Evolutionary conservation across 53 echinoderm and acorn worm species (phyloP), one percentile per base, ranked within the genome.

Genomic region (Apostichopus leukothele): DNA sequence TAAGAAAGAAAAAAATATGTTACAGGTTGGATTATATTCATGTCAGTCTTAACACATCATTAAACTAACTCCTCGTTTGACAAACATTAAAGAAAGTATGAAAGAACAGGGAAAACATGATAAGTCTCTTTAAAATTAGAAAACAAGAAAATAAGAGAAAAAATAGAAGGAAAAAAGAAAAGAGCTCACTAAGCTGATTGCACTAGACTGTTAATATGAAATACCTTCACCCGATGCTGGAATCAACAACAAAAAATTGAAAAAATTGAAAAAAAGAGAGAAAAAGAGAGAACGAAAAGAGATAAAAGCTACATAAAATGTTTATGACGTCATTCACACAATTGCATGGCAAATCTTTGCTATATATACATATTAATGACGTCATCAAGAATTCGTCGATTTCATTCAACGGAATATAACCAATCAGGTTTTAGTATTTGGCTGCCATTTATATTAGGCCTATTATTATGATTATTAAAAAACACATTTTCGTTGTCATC

Each of bases 91-190:
- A 55, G 19, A 84, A 63, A 26, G 27, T 85, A 67, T 85, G 85
- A 85, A 85, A 85, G 85, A 85, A 85, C 85, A 85, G 39, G 85
- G 85, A 85, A 67, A 85, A 71, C 14, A 55, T 83, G 39, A 66
- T 50, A 67, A 67, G 55, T 67, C 66, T 85, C 21, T 85, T 85
- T n/a, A 71, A 71, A 71, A 71, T n/a, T n/a, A 71, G 0, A 63
- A 63, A 13, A 16, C 11, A 63, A 63, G 6, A 9, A 63, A 63
- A 63, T 0, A 63, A 63, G 63, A 63, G 8, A 7, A 63, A 63
- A 63, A 63, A 4, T 63, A 63, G 16, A 61, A 61, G 61, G 21
- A 84, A 85, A 85, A 85, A 39, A 67, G 50, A 60, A 63, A 26
- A 27, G 19, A 85, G 57, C 60, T 85, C 85, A 85, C 85, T 85